phyloP scores from a whole-genome alignment of 2,888 invertebrate genomes.

The Drosophila percnosoma region DNA sequence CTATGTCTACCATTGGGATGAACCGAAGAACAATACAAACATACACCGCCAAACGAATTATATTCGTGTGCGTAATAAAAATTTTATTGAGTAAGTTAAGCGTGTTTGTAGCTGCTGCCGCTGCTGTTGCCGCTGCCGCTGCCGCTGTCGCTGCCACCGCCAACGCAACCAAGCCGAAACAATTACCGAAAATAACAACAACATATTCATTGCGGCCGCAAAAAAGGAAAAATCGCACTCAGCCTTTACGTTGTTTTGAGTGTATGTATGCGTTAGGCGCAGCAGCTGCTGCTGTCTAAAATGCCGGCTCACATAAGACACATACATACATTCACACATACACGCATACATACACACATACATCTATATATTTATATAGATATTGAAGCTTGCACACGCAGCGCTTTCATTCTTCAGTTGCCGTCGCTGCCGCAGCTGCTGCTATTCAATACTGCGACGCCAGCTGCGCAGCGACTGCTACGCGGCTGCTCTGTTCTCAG shows the following conservation, averaged over 20 bases:
- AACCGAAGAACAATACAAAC: constrained; percentile 19
- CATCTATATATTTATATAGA: constrained; percentile 16
- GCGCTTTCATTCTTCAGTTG: constrained; percentile 55
- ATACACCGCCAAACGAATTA: constrained; percentile 35
- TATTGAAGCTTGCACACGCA: constrained; percentile 26
- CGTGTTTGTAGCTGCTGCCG: constrained; percentile 40
- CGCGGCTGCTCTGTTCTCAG: constrained; percentile 17
- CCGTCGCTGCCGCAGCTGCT: constrained; percentile 27
- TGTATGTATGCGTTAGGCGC: constrained; percentile 22
- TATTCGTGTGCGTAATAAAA: constrained; percentile 80
- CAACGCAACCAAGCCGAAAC: constrained; percentile 43
- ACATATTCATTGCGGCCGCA: constrained; percentile 23
- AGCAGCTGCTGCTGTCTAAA: constrained; percentile 48
- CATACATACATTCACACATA: neutral
- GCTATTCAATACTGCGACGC: constrained; percentile 30
- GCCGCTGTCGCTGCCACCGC: constrained; percentile 38
- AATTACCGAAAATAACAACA: constrained; percentile 57
- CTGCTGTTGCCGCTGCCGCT: constrained; percentile 6
- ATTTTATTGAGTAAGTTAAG: constrained; percentile 83
- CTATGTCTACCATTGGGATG: constrained; percentile 22
- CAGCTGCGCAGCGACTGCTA: constrained; percentile 31
- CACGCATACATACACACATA: constrained; percentile 6
- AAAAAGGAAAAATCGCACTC: constrained; percentile 14
- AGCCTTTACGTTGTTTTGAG: constrained; percentile 16
- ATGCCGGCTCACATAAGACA: constrained; percentile 55